phyloP scores from a whole-genome alignment of 2,113 vertebrate species.

The human (Homo sapiens) region GRCh38 chr3:193020501-193021000 shows the following conservation, averaged over 20 bases:
- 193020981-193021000: neutral
- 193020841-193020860: neutral
- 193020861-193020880: neutral
- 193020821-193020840: neutral
- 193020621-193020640: neutral
- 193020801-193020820: neutral
- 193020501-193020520: neutral
- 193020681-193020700: neutral
- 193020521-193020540: neutral
- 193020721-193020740: neutral
- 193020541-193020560: neutral
- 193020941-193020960: neutral
- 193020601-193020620: neutral
- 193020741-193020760: neutral
- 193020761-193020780: neutral
- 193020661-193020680: neutral
- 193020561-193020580: neutral
- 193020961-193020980: neutral
- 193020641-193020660: neutral
- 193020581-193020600: neutral
- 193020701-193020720: neutral
- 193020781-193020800: neutral
- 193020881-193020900: neutral
- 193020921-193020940: neutral
- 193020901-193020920: neutral